Conservation (phyloP, 2,888 invertebrate genomes). For the Catocala nupta region DNA sequence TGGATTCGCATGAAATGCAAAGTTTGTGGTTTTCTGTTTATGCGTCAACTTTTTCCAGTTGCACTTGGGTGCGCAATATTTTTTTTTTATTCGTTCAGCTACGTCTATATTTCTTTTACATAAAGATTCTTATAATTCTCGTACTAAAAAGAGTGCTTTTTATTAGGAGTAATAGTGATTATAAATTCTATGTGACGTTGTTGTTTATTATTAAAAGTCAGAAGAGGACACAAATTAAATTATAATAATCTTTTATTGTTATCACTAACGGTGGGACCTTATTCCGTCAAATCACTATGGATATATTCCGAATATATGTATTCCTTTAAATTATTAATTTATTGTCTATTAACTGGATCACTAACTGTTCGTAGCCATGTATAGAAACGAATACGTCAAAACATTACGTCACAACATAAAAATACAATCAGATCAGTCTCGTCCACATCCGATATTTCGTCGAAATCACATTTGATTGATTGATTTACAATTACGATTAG, state of each 20-base stretch:
- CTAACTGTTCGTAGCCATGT: slow-evolving; percentile 13
- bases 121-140: too few relatives aligned
- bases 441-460: too few relatives aligned
- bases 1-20: too few relatives aligned
- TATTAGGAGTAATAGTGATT: too few relatives aligned
- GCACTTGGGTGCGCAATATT: too few relatives aligned
- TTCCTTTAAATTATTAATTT: slow-evolving; percentile 7
- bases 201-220: background rate
- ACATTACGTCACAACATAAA: background rate
- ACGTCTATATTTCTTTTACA: background rate
- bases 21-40: too few relatives aligned
- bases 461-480: too few relatives aligned
- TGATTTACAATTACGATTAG: too few relatives aligned
- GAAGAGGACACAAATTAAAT: background rate
- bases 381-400: background rate
- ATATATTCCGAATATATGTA: slow-evolving; percentile 15
- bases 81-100: too few relatives aligned
- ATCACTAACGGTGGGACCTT: slow-evolving; percentile 17
- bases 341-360: slow-evolving; percentile 10
- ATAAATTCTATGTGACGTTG: too few relatives aligned
- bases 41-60: too few relatives aligned
- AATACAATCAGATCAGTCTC: background rate
- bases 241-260: slow-evolving; percentile 7
- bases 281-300: slow-evolving; percentile 12
- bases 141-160: too few relatives aligned